Evolutionary conservation across 1,140 invertebrate genomes (phyloP), one percentile per base, ranked within the genome.

Genomic region (Drosophila simulans): DNA sequence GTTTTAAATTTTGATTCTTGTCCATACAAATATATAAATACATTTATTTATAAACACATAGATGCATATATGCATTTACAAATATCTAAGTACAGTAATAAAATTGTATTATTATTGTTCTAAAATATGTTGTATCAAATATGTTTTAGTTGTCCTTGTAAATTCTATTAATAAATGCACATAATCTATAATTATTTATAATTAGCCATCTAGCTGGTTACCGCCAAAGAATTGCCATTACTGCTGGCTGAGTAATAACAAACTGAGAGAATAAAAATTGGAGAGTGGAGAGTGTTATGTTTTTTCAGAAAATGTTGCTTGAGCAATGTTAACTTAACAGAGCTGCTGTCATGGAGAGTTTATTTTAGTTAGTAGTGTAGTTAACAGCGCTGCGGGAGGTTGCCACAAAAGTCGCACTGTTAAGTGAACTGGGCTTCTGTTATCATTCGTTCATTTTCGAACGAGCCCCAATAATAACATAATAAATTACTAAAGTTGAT

Each of bases 381-480:
- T 69, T 85, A 74, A 80, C 80, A 83, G 80, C 81, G 35, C 65
- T 59, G 77, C 80, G 66, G 77, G 81, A 68, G 80, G 81, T 75
- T 52, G 40, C 1, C 20, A 22, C 43, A 62, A 42, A 65, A 31
- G 64, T 34, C 8, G 12, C 43, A 39, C 48, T 82, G 79, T 82
- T 77, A 82, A 34, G 12, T 22, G 8, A 65, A 27, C 77, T 72
- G 55, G 53, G 56, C 35, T 71, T 27, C 37, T 45, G 22, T 31
- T 45, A 54, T 48, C 59, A 70, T 45, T 31, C 35, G 68, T 58
- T 75, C 31, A 48, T 40, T 42, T 49, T 71, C 31, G 55, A 56
- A 53, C 43, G 37, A 39, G 40, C 53, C 53, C 51, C 43, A 39
- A 39, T 39, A 60, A 46, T 51, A 73, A 56, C 64, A 65, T 53